These are phyloP conservation scores for Pheosia tremula DNA, from an alignment of 2,888 invertebrate species.

Conservation along the genomic window DNA sequence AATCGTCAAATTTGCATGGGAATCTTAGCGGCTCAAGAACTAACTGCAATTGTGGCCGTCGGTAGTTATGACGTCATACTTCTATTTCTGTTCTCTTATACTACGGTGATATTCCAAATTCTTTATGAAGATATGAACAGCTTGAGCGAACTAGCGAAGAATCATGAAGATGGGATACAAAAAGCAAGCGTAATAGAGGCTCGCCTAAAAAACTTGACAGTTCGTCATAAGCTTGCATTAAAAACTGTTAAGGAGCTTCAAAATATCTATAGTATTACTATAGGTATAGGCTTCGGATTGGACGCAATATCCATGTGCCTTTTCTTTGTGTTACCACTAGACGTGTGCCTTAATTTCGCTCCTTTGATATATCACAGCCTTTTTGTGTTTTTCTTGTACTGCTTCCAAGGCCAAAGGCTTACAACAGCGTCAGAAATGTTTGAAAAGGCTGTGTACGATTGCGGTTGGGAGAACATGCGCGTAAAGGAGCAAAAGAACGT, in stretches of 20 bases:
- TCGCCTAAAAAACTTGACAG: slow-evolving; percentile 34
- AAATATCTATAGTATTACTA: slow-evolving; percentile 35
- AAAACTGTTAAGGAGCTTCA: slow-evolving; percentile 43
- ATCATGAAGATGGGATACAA: slow-evolving; percentile 21
- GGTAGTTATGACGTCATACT: slow-evolving; percentile 41
- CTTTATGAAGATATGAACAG: slow-evolving; percentile 41
- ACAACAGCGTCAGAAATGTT: slow-evolving; percentile 49
- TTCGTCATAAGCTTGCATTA: slow-evolving; percentile 40
- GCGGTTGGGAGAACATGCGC: slow-evolving; percentile 52
- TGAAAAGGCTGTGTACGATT: slow-evolving; percentile 48
- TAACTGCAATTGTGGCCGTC: slow-evolving; percentile 35
- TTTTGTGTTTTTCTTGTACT: slow-evolving; percentile 50
- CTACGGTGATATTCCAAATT: slow-evolving; percentile 42
- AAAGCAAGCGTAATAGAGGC: slow-evolving; percentile 18
- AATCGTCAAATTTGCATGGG: slow-evolving; percentile 43
- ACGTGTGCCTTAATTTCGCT: slow-evolving; percentile 40
- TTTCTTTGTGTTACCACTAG: slow-evolving; percentile 47
- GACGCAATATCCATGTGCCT: slow-evolving; percentile 44
- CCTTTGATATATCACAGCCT: slow-evolving; percentile 42
- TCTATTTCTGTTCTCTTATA: slow-evolving; percentile 48
- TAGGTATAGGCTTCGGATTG: slow-evolving; percentile 43
- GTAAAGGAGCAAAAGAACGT: slow-evolving; percentile 39
- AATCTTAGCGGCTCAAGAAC: slow-evolving; percentile 41
- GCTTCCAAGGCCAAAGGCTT: slow-evolving; percentile 50
- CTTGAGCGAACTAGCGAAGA: slow-evolving; percentile 23